Evolutionary conservation across 2,113 vertebrate genomes (phyloP).

Genomic region (Rhizomys pruinosus): DNA sequence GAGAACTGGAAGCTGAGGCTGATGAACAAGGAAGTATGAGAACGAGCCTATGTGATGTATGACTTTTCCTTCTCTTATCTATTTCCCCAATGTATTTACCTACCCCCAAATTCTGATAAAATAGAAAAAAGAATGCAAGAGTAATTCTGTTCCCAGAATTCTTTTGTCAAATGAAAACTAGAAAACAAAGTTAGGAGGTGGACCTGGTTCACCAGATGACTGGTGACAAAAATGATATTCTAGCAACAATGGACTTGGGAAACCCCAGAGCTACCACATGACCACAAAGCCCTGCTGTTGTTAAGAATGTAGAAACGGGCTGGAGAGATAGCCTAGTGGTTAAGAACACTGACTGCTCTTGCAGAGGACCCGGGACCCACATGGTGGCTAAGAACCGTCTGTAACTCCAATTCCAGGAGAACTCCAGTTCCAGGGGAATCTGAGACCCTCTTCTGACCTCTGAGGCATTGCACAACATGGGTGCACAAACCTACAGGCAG

Average conservation of each 20-base stretch:
- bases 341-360: no score
- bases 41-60: neutral
- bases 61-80: constrained; percentile 7
- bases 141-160: neutral
- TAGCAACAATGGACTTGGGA: neutral
- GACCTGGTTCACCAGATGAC: neutral
- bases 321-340: no score
- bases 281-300: neutral
- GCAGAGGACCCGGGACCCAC: no score
- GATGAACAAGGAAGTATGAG: neutral
- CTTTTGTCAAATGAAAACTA: neutral
- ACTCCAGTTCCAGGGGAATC: no score
- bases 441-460: no score
- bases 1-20: neutral
- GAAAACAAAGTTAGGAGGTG: neutral
- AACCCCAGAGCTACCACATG: neutral
- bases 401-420: no score
- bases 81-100: neutral
- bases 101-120: neutral
- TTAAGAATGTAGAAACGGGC: neutral
- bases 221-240: constrained; percentile 12
- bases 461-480: no score
- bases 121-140: neutral
- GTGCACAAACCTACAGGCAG: no score
- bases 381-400: no score